Conservation (phyloP, 2,888 invertebrate genomes). For the Melanargia galathea region DNA sequence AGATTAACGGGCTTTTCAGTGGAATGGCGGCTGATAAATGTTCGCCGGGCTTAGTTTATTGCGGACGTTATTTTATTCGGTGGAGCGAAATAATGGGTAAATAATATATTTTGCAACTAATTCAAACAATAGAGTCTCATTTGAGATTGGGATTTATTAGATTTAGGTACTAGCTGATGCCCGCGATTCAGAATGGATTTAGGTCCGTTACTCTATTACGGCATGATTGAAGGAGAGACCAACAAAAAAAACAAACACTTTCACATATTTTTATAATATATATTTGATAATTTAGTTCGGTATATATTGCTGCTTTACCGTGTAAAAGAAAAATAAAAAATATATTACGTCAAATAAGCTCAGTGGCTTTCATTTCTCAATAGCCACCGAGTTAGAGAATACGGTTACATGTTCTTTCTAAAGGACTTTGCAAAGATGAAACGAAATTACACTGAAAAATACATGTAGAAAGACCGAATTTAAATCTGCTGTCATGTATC, state of each 20-base stretch:
- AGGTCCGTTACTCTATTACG: no score
- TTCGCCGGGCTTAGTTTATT: constrained; percentile 37
- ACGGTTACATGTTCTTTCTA: no score
- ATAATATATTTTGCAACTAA: constrained; percentile 19
- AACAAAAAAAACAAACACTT: no score
- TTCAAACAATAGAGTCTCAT: constrained; percentile 5
- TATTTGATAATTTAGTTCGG: no score
- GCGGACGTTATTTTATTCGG: constrained; percentile 31
- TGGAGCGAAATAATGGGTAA: constrained; percentile 13
- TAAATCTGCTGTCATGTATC: constrained; percentile 35
- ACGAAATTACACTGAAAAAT: constrained; percentile 26
- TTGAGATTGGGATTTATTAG: constrained; percentile 1
- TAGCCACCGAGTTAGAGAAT: no score
- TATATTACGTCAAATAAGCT: no score
- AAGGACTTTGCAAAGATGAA: not conserved
- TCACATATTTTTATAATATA: no score
- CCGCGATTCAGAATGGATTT: no score
- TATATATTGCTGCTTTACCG: no score
- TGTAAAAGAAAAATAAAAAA: no score
- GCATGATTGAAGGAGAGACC: no score
- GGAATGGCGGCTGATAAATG: constrained; percentile 41
- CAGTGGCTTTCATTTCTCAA: no score
- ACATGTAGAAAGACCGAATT: constrained; percentile 25
- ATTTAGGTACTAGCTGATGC: not conserved
- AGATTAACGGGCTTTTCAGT: constrained; percentile 41